phyloP scores from a whole-genome alignment of 2,113 vertebrate genomes.

The Pomatorhinus ruficollis region DNA sequence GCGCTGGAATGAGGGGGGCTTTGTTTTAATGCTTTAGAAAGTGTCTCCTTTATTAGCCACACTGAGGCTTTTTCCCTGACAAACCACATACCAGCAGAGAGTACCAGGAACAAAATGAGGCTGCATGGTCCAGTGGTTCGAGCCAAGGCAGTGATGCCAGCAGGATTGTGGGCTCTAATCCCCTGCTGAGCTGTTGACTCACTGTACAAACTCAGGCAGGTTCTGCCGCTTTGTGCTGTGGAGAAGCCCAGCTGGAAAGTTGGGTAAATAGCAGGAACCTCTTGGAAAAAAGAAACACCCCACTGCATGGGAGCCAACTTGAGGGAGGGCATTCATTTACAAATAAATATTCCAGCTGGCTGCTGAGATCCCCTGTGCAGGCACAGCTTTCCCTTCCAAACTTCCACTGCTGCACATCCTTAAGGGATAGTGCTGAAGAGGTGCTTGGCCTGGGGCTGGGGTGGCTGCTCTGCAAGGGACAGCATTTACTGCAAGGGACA shows the following conservation, averaged over 20 bases:
- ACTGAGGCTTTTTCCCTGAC: conserved; percentile 23
- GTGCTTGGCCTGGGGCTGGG: neutral
- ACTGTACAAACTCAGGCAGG: conserved; percentile 50
- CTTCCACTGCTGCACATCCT: neutral
- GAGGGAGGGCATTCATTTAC: neutral
- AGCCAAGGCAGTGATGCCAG: conserved; percentile 40
- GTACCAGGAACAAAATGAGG: conserved; percentile 44
- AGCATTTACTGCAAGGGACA: neutral
- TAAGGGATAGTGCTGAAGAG: neutral
- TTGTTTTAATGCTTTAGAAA: neutral
- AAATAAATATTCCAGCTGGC: neutral
- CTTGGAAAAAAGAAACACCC: neutral
- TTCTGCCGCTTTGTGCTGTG: conserved; percentile 8
- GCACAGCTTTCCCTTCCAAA: neutral
- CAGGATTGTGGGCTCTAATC: conserved; percentile 58
- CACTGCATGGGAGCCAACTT: neutral
- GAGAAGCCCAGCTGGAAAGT: conserved; percentile 42
- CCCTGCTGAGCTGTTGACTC: conserved; percentile 62
- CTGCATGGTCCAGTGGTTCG: conserved; percentile 16
- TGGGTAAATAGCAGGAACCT: conserved; percentile 52
- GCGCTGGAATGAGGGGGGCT: rapidly evolving
- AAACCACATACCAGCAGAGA: conserved; percentile 36
- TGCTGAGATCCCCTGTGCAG: neutral
- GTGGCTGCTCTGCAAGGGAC: neutral
- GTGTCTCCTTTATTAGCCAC: neutral